Base-by-base conservation (phyloP, 2,888 invertebrate genomes). In the Tupiocoris notatus region DNA sequence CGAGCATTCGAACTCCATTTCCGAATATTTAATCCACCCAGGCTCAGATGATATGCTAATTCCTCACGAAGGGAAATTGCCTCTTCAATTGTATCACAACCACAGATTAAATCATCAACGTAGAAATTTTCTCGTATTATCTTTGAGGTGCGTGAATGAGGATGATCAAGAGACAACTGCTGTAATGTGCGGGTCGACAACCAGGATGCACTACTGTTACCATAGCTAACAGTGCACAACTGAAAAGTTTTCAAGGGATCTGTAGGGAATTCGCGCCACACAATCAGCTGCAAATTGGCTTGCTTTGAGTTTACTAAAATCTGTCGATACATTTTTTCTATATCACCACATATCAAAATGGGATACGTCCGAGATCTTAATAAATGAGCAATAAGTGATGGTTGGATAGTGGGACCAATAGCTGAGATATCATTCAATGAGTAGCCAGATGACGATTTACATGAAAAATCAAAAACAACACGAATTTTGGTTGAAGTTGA, bases 301-400 rank as follows among this genome's bases (percentile, higher is more conserved):
- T 82, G 79, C 9, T 67, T 65, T 0, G 75, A 71, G 22, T 76
- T 57, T 0, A 82, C 25, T 1, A 39, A 3, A 3, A 82, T 77
- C 64, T 81, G 81, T 0, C 80, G 76, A 59, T 80, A 82, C 80
- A 81, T 82, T 73, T 82, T 81, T 12, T 76, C 79, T 20, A 82
- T 78, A 63, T 82, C 81, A 1, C 80, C 82, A 65, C 76, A 78
- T 3, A 78, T 54, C 54, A 76, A 76, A 24, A 75, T 25, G 9
- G 54, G 25, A 56, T 78, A 68, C 17, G n/a, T 59, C 16, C 79
- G 24, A 39, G 79, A 77, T 63, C 77, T 62, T n/a, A 78, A 22
- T 1, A 79, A 17, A 20, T 77, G 64, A 3, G 67, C 25, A 25
- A 76, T 77, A 18, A 79, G 61, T 20, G 76, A 76, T 1, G 73